Base-by-base conservation (phyloP, 2,113 vertebrate genomes). In the Morphnarchus princeps region DNA sequence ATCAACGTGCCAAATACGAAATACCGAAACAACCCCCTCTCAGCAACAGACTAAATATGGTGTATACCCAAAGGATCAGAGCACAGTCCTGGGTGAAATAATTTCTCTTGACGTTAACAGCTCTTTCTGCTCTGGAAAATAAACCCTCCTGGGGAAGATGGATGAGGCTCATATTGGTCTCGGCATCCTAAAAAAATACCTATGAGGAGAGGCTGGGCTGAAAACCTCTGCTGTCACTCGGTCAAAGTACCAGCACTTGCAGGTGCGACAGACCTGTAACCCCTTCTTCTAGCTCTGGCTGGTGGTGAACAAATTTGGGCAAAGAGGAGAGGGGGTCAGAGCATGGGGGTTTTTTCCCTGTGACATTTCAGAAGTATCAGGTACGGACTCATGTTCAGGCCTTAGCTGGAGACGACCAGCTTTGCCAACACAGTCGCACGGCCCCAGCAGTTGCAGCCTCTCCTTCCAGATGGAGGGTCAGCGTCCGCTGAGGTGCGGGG, bases 11-110 rank as follows among this genome's bases (percentile, higher is more conserved):
- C 98, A 98, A 98, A 98, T 95, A 93, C 97, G 96, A 98, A 98
- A 98, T 98, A 98, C 97, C 89, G 97, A 98, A 97, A 80, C 97
- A 97, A 97, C 98, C 98, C 95, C 98, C 97, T 96, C 82, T 93
- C 90, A 96, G 97, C 97, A 97, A 87, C 98, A 98, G 99, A 98
- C 99, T 99, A 99, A 99, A 99, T 99, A 99, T 99, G 99, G 99
- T 99, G 97, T 98, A 97, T 59, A 91, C 89, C 71, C 95, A 95
- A 94, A 95, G 95, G 94, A 95, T 92, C 94, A 81, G 89, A 94
- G 96, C 87, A 59, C 58, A 65, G 90, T 81, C 80, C 89, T 50
- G 62, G 76, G 84, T 24, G 88, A 93, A 96, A 95, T 95, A 94
- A 95, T 85, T 85, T 93, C 82, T 83, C 79, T 89, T 96, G 85